A percentile compares a stretch with the other conserved stretches of the same genome.
Conservation (phyloP, 92 coral and sea anemone genomes). For the Hydrozoanthus gracilis region DNA sequence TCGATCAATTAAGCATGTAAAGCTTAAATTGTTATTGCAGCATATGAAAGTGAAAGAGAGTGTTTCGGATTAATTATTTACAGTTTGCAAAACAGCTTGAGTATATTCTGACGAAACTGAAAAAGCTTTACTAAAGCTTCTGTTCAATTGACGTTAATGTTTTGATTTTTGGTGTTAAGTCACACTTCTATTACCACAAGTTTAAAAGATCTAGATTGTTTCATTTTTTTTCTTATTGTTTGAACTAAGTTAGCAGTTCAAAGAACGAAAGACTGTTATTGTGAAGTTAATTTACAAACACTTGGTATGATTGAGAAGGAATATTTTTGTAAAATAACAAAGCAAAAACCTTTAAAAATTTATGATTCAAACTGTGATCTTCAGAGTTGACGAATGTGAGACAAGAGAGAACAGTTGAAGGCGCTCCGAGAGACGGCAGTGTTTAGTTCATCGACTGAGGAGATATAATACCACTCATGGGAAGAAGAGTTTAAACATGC, state of each 20-base stretch:
- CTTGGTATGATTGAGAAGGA: background rate
- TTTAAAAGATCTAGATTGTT: background rate
- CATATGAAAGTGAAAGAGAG: background rate
- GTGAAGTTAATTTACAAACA: conserved; percentile 15
- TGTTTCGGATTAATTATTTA: conserved; percentile 19
- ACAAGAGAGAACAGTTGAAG: background rate
- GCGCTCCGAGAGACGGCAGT: too few species aligned
- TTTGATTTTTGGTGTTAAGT: background rate
- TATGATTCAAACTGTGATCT: background rate
- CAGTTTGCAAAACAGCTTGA: conserved; percentile 4
- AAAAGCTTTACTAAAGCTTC: background rate
- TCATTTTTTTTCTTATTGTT: background rate
- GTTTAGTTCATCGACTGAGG: too few species aligned
- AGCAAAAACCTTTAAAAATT: conserved; percentile 14
- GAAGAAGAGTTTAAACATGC: background rate
- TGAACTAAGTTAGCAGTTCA: background rate
- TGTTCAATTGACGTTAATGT: background rate
- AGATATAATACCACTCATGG: background rate
- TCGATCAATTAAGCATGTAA: too few species aligned
- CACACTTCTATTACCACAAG: background rate
- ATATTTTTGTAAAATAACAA: background rate
- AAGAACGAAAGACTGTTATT: background rate
- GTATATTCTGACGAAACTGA: background rate
- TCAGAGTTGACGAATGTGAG: background rate
- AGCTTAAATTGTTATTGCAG: background rate